Conservation (phyloP, 2,113 vertebrate species). For the Pelusios castaneus region DNA sequence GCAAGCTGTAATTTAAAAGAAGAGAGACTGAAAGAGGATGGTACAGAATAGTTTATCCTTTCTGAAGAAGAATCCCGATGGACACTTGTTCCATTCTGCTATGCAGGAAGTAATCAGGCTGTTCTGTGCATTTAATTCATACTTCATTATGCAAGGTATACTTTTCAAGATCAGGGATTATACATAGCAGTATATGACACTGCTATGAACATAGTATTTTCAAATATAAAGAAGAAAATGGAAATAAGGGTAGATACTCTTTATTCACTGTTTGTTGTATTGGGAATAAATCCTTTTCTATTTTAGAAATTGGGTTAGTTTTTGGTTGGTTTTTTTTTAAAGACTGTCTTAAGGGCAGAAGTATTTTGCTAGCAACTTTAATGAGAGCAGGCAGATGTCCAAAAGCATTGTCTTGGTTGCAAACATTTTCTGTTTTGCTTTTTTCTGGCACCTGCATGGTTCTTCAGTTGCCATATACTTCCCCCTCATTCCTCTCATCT, state of each 20-base stretch:
- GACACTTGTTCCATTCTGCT: background rate
- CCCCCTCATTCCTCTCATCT: conserved; percentile 6
- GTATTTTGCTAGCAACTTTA: background rate
- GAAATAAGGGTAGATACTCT: background rate
- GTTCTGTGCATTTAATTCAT: background rate
- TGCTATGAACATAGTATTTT: background rate
- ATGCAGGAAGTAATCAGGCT: background rate
- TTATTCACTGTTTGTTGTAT: background rate
- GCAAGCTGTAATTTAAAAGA: conserved; percentile 40
- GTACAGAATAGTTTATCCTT: background rate
- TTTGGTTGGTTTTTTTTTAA: background rate
- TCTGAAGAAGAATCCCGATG: background rate
- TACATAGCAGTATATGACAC: background rate
- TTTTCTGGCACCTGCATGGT: conserved; percentile 25
- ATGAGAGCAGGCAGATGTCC: background rate
- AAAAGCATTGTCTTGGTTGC: background rate
- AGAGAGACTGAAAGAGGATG: background rate
- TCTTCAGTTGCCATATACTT: background rate
- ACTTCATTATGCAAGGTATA: background rate
- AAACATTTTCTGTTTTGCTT: background rate
- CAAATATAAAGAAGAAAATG: background rate
- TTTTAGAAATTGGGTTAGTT: background rate
- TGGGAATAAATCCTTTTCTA: background rate
- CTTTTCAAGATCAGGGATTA: background rate
- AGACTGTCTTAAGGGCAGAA: background rate